Percentiles rank a stretch among this genome's conserved stretches.
Conservation (phyloP, 2,113 vertebrate genomes). For the Tachysurus vachellii region DNA sequence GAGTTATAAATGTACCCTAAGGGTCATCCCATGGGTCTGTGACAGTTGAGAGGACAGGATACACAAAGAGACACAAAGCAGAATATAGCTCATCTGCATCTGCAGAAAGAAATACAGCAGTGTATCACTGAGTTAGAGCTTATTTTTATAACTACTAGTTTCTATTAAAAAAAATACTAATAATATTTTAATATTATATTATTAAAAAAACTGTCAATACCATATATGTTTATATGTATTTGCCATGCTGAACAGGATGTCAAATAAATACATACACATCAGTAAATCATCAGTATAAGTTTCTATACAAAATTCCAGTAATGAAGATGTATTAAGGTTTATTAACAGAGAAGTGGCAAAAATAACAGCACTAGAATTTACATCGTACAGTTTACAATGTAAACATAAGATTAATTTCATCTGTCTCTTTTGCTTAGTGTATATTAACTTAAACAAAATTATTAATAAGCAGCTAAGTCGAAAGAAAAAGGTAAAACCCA, state of each 20-base stretch:
- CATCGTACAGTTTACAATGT: neutral
- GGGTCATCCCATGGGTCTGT: conserved; percentile 40
- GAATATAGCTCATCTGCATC: conserved; percentile 44
- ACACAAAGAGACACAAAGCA: conserved; percentile 40
- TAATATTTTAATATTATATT: no score
- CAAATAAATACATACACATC: neutral
- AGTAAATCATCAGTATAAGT: neutral
- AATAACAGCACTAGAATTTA: neutral
- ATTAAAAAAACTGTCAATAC: no score
- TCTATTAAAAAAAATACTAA: neutral
- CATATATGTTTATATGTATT: neutral
- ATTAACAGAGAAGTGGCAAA: neutral
- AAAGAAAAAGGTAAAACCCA: no score
- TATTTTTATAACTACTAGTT: neutral
- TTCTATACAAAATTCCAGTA: neutral
- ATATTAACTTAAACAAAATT: neutral
- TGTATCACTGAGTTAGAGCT: neutral
- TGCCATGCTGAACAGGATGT: neutral
- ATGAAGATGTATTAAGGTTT: neutral
- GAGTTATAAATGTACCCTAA: conserved; percentile 29
- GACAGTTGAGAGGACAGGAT: conserved; percentile 45
- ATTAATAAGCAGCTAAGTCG: neutral
- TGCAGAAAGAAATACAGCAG: neutral
- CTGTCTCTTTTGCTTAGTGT: neutral
- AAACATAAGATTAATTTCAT: neutral